Evolutionary conservation across 2,113 vertebrate species (phyloP).

Genomic region (Cettia cetti): DNA sequence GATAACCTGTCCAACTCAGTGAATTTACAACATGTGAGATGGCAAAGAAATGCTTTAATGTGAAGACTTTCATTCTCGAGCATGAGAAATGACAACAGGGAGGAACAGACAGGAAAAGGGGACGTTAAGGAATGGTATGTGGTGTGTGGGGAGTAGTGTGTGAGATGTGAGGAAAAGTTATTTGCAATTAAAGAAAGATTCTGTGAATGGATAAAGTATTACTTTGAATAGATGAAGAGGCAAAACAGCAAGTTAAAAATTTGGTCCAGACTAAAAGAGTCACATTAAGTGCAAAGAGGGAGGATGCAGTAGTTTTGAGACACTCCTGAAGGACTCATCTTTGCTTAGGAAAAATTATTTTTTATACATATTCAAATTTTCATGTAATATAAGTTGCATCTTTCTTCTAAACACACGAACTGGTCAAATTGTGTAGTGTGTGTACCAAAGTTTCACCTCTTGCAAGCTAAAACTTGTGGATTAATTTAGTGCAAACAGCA

Average conservation of each 20-base stretch:
- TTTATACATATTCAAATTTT: not conserved
- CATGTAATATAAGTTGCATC: not conserved
- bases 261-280: not conserved
- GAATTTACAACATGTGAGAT: not conserved
- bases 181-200: not conserved
- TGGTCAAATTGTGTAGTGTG: not conserved
- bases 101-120: not conserved
- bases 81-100: not conserved
- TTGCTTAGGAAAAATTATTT: not conserved
- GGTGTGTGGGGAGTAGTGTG: rapidly evolving
- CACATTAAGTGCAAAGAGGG: not conserved
- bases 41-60: not conserved
- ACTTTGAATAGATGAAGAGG: not conserved
- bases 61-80: not conserved
- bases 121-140: not conserved
- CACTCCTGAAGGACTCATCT: not conserved
- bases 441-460: not conserved
- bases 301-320: not conserved
- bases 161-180: not conserved
- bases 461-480: not conserved
- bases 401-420: not conserved
- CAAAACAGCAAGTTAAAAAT: not conserved
- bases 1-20: not conserved
- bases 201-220: not conserved
- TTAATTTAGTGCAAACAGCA: not conserved